phyloP scores from a whole-genome alignment of 2,797 vertebrate species.

The Eulemur albifrons region DNA sequence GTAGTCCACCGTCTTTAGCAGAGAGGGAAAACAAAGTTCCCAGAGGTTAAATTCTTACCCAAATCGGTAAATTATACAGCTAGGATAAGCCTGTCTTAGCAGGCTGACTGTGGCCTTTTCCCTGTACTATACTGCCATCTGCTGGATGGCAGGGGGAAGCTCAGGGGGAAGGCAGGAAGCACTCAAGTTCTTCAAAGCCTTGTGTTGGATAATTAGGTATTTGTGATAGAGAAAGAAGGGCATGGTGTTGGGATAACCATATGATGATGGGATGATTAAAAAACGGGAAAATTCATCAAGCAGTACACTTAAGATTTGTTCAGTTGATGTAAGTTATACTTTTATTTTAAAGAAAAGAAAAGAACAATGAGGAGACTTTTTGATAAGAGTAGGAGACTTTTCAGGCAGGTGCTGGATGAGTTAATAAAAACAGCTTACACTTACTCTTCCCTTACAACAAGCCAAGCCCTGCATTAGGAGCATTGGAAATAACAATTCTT shows the following conservation, averaged over 20 bases:
- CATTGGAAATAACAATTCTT: not conserved
- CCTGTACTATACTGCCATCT: constrained; percentile 36
- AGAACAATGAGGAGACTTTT: not conserved
- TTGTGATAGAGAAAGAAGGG: not conserved
- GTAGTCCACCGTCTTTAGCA: not conserved
- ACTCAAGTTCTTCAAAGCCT: not conserved
- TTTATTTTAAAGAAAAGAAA: not conserved
- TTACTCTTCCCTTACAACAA: not conserved
- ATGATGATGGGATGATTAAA: not conserved
- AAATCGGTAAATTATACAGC: not conserved
- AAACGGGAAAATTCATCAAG: not conserved
- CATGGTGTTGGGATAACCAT: not conserved
- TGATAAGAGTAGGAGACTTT: not conserved
- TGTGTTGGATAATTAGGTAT: not conserved
- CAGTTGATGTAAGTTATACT: not conserved
- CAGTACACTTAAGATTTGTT: not conserved
- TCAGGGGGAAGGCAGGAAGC: not conserved
- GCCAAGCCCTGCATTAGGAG: not conserved
- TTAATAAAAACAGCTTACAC: not conserved
- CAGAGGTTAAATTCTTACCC: not conserved
- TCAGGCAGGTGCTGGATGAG: not conserved
- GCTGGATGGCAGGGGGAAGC: not conserved
- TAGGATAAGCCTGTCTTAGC: not conserved
- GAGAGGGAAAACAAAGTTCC: not conserved
- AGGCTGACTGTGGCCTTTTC: not conserved